Base-by-base conservation (phyloP, 1,140 invertebrate species). In the Metaphire vulgaris region DNA sequence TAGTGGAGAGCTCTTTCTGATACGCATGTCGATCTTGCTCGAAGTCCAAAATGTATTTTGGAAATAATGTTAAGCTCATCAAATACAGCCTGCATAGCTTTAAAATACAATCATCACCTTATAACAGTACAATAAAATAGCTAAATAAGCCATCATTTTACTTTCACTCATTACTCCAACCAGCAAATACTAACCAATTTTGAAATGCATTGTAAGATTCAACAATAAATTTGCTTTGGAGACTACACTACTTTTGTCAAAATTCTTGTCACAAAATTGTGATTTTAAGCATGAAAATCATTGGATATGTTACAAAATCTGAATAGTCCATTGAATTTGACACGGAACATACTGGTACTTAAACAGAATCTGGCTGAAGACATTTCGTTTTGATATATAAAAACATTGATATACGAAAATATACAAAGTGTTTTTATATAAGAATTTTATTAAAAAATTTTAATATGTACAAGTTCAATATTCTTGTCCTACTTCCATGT, bases 31-130 rank as follows among this genome's bases (percentile, higher is more conserved):
- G 83, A 83, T 76, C 81, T 84, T 14, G 76, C 77, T 87, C 86
- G 80, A 81, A 21, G 31, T 87, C 86, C 30, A 86, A 74, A n/a
- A 87, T 82, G 77, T 85, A 85, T 69, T 82, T 82, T 2, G 86
- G 85, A 77, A 87, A 87, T 33, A 87, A 78, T 28, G 83, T 82
- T 75, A n/a, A 84, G 85, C 79, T 87, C 86, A 78, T 86, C 85
- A 77, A 85, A 86, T 0, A 84, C 82, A 34, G 83, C 81, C 69
- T 82, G 83, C 64, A 87, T 72, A 29, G 82, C 85, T 86, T 78
- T 12, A 79, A 81, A 69, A 72, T 32, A 21, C 56, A 1, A 31
- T 15, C 21, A 56, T 12, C 41, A 21, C 6, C 21, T 56, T 21
- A 56, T 12, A 12, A 56, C 21, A 12, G 6, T 56, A 12, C 41